Percentiles rank a stretch among this genome's conserved stretches.
Evolutionary conservation across 2,797 vertebrate genomes (phyloP).

Genomic region (Ptychadena robeensis): DNA sequence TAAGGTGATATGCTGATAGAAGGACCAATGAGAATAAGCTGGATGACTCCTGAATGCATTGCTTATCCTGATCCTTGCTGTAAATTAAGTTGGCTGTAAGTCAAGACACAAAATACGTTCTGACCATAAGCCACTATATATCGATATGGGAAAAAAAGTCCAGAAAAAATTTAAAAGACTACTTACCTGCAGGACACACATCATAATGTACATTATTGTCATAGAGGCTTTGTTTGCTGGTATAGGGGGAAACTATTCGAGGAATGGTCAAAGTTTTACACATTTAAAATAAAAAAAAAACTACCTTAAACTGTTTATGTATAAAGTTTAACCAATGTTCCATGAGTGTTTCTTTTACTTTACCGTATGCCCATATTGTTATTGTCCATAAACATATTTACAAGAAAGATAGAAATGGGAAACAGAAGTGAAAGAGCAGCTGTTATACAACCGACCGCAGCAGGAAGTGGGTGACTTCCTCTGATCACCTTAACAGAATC

Average conservation of each 20-base stretch:
- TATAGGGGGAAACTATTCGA: background rate
- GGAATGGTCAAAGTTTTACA: background rate
- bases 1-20: too few species aligned
- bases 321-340: background rate
- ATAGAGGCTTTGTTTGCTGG: too few species aligned
- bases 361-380: background rate
- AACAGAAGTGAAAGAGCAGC: constrained; percentile 30
- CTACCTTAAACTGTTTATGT: background rate
- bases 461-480: constrained; percentile 79
- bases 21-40: too few species aligned
- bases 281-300: background rate
- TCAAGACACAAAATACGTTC: too few species aligned
- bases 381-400: background rate
- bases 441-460: constrained; percentile 69
- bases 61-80: too few species aligned
- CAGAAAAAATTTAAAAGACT: too few species aligned
- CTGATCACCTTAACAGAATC: constrained; percentile 75
- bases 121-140: too few species aligned
- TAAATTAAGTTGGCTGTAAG: too few species aligned
- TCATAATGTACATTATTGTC: background rate
- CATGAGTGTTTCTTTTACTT: background rate
- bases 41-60: too few species aligned
- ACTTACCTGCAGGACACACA: background rate
- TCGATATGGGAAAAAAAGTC: too few species aligned
- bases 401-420: background rate